A percentile compares a stretch with the other conserved stretches of the same genome.
Conservation (phyloP, 2,113 vertebrate species). For the Pollimyrus isidori region DNA sequence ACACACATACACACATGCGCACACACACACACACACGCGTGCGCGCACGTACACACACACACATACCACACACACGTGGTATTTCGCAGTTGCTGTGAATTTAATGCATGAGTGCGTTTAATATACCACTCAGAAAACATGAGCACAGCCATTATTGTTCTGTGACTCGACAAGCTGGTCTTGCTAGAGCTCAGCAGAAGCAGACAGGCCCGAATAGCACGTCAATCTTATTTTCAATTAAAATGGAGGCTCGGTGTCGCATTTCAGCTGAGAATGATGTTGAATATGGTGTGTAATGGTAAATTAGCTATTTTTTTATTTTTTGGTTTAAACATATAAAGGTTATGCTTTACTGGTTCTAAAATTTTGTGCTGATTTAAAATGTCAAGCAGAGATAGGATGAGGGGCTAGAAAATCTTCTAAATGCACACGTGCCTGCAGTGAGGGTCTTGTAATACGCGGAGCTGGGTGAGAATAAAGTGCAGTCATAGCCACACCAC, state of each 20-base stretch:
- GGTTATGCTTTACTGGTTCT: not conserved
- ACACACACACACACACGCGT: not conserved
- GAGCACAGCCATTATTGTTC: not conserved
- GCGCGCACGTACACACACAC: not conserved
- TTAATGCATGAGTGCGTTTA: slow-evolving; percentile 41
- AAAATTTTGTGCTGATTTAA: slow-evolving; percentile 34
- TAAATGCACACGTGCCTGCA: not conserved
- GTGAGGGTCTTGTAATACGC: not conserved
- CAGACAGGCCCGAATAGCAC: not conserved
- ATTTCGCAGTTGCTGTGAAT: slow-evolving; percentile 44
- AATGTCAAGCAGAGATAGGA: slow-evolving; percentile 21
- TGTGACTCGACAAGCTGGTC: slow-evolving; percentile 38
- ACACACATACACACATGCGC: too few species aligned
- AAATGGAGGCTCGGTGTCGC: not conserved
- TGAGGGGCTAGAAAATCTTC: not conserved
- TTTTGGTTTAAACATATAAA: not conserved
- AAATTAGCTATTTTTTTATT: not conserved
- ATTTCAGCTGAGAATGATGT: not conserved
- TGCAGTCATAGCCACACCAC: not conserved
- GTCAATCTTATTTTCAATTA: not conserved
- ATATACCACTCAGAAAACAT: not conserved
- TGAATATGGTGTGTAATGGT: not conserved
- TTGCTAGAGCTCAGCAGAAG: not conserved
- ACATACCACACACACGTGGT: slow-evolving; percentile 16
- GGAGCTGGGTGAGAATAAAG: not conserved